A percentile compares a stretch with the other conserved stretches of the same genome.
phyloP scores from a whole-genome alignment of 2,113 vertebrate species.

The Oreochromis niloticus region DNA sequence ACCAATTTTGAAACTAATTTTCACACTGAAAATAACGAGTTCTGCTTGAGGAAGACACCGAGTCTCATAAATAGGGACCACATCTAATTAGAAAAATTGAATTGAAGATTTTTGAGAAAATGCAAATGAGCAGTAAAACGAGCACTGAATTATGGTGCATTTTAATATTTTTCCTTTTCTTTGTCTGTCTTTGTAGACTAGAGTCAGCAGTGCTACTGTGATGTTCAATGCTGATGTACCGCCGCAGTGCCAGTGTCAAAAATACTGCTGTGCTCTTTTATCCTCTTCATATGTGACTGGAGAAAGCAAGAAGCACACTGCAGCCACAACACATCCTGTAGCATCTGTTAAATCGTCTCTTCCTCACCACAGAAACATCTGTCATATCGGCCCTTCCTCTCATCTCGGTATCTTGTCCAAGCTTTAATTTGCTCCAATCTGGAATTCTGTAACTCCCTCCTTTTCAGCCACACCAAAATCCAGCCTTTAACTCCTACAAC shows the following conservation, averaged over 20 bases:
- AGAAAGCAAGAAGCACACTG: not conserved
- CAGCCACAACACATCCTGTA: not conserved
- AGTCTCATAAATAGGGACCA: not conserved
- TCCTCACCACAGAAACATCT: conserved; percentile 5
- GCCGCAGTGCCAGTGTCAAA: not conserved
- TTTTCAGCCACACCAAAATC: not conserved
- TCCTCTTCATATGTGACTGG: not conserved
- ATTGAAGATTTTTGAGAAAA: not conserved
- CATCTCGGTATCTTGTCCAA: conserved; percentile 9
- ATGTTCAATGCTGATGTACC: not conserved
- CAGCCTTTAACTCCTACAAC: conserved; percentile 7
- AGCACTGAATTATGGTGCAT: not conserved
- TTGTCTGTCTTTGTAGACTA: not conserved
- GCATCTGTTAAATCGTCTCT: not conserved
- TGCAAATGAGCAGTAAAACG: not conserved
- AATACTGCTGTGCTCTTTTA: not conserved
- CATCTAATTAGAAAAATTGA: not conserved
- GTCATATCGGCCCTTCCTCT: conserved; percentile 1
- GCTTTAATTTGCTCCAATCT: conserved; percentile 32
- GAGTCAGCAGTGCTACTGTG: not conserved
- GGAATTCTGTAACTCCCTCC: conserved; percentile 1
- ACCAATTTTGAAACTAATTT: not conserved
- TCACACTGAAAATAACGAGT: not conserved
- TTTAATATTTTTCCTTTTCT: not conserved
- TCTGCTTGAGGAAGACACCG: not conserved